Evolutionary conservation across 2,888 invertebrate genomes (phyloP), one percentile per base, ranked within the genome.

Genomic region (Philhelius pedissequus): DNA sequence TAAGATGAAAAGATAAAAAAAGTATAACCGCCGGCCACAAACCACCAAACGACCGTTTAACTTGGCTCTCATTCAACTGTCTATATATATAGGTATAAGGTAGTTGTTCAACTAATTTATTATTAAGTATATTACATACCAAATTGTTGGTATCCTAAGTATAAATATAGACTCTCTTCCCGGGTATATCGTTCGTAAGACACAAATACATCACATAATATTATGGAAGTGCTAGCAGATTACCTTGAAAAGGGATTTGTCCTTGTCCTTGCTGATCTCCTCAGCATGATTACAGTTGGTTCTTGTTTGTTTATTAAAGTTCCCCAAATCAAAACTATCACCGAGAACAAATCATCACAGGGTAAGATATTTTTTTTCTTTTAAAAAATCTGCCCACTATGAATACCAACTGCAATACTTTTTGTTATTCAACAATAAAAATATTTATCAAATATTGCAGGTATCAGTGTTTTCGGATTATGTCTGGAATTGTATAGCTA

Each of bases 251-350:
- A 89, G 70, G 90, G 90, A 1, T 52, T 89, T n/a, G 87, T 88
- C 3, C 86, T 90, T 20, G 88, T 91, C 62, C 86, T 91, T 22
- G 90, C 94, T 3, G 93, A 95, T 89, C 88, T 93, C 62, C 90
- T 96, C 68, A 96, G 96, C 89, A 89, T 95, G 13, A 91, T 96
- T n/a, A 97, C 96, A 0, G 96, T 97, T 86, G 90, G 94, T 50
- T 94, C 96, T 89, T 96, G 96, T 89, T 92, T 96, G 66, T 93
- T 96, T 86, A 92, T 96, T 87, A 97, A 97, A 93, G 93, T 97
- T 62, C 97, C 97, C 0, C 97, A 97, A 92, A 97, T 97, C 82
- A 90, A 94, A 86, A 94, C 94, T 74, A 92, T 97, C 66, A 88
- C 93, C 5, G 92, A 93, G 86, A 93, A 94, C 64, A 93, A 94